Percentiles rank a stretch among this genome's conserved stretches.
Conservation (phyloP, 2,113 vertebrate genomes). For the Mesitornis unicolor region DNA sequence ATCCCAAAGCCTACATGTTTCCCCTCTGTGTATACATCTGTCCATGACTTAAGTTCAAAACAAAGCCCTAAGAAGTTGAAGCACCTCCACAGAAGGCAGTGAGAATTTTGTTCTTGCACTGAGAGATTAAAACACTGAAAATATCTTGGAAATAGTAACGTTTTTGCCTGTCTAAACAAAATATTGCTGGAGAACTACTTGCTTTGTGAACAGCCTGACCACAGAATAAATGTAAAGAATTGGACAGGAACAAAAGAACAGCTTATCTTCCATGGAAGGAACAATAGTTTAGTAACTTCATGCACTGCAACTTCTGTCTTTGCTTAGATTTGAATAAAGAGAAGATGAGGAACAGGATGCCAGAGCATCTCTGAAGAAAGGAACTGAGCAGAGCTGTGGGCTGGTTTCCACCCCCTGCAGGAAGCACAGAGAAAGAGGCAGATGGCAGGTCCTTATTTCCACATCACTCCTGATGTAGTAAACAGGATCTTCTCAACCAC, state of each 20-base stretch:
- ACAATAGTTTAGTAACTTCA: background rate
- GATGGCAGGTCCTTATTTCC: background rate
- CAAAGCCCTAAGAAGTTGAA: background rate
- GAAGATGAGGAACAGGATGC: background rate
- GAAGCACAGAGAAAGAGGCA: background rate
- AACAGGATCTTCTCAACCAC: background rate
- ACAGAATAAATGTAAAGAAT: background rate
- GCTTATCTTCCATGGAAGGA: background rate
- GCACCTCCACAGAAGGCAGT: background rate
- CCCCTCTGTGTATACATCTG: fast-evolving
- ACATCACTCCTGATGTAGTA: no score
- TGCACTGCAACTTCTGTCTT: background rate
- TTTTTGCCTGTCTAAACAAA: conserved; percentile 47
- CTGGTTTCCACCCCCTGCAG: background rate
- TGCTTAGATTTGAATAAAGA: background rate
- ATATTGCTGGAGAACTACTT: conserved; percentile 26
- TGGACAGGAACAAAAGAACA: background rate
- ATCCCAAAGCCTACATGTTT: background rate
- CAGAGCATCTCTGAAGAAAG: background rate
- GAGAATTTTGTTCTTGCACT: background rate
- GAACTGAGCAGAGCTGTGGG: background rate
- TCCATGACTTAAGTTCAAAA: background rate
- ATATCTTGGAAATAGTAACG: background rate
- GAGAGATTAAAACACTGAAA: background rate
- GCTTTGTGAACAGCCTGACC: background rate